These are phyloP conservation scores for Rambutsinella grinnellia DNA, from an alignment of 2,888 invertebrate species.

Conservation along the genomic window DNA sequence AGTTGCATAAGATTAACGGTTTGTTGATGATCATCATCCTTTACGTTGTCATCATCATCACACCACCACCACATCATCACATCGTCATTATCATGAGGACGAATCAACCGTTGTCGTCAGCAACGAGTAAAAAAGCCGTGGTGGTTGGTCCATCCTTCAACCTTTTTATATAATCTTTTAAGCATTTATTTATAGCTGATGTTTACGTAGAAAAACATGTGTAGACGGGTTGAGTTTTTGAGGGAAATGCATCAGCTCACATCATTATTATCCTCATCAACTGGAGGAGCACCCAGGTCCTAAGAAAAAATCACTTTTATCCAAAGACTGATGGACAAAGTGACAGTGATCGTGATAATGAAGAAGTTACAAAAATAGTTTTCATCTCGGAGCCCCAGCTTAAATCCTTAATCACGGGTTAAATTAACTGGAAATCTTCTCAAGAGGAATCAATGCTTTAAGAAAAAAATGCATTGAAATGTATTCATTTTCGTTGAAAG, in stretches of 20 bases:
- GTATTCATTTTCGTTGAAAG: no score
- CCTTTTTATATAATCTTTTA: no score
- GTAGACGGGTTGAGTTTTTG: constrained; percentile 15
- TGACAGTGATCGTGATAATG: constrained; percentile 57
- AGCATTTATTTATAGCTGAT: constrained; percentile 12
- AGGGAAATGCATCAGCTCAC: constrained; percentile 22
- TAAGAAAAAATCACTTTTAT: constrained; percentile 30
- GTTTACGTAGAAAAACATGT: constrained; percentile 10
- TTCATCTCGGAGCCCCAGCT: no score
- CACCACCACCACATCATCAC: constrained; percentile 22
- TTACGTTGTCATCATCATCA: constrained; percentile 19
- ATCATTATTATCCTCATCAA: constrained; percentile 29
- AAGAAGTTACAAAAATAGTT: no score
- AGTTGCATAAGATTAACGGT: constrained; percentile 46
- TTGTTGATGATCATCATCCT: constrained; percentile 39
- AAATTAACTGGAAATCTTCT: no score
- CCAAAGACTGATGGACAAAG: constrained; percentile 47
- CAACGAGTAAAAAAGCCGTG: constrained; percentile 36
- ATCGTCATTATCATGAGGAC: constrained; percentile 30
- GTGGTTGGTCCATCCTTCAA: constrained; percentile 40
- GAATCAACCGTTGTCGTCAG: constrained; percentile 47
- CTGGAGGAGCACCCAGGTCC: no score
- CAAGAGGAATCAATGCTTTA: no score
- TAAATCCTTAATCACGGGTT: no score
- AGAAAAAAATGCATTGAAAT: no score